Conservation (phyloP, 2,797 vertebrate genomes). For the Rhinatrema bivittatum region DNA sequence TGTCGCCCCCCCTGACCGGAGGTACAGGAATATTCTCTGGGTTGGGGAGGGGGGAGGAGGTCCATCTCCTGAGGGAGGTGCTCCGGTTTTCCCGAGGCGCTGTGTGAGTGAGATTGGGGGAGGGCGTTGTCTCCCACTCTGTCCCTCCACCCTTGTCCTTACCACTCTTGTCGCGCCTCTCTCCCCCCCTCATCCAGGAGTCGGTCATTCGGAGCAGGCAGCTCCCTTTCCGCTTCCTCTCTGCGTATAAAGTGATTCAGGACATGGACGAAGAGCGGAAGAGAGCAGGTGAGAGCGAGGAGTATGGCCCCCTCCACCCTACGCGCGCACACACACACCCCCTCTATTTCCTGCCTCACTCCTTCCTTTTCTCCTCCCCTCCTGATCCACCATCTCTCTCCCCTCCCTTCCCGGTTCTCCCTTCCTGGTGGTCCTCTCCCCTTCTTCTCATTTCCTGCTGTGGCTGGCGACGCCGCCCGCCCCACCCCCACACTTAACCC, state of each 20-base stretch:
- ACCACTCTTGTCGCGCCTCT: not conserved
- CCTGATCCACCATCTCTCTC: too few species aligned
- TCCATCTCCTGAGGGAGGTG: too few species aligned
- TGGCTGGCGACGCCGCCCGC: not conserved
- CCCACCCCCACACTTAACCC: not conserved
- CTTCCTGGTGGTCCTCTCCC: not conserved
- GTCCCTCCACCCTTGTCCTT: not conserved
- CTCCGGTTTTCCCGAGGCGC: too few species aligned
- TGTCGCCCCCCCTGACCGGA: too few species aligned
- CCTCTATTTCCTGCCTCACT: not conserved
- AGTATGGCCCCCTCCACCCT: too few species aligned
- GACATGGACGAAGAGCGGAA: slow-evolving; percentile 37
- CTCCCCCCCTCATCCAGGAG: slow-evolving; percentile 41
- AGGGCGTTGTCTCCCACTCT: not conserved
- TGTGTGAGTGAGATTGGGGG: too few species aligned
- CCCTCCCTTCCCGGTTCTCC: not conserved
- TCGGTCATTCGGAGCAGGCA: slow-evolving; percentile 72
- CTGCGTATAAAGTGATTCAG: slow-evolving; percentile 75
- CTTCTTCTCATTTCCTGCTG: not conserved
- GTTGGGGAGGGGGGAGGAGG: too few species aligned
- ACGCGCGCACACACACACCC: not conserved
- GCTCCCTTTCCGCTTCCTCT: slow-evolving; percentile 81
- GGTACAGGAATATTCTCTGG: not conserved
- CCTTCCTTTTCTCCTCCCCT: not conserved
- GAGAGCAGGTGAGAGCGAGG: slow-evolving; percentile 1